These are phyloP conservation scores for Biston stratarius DNA, from an alignment of 2,888 invertebrate species.

Conservation along the genomic window DNA sequence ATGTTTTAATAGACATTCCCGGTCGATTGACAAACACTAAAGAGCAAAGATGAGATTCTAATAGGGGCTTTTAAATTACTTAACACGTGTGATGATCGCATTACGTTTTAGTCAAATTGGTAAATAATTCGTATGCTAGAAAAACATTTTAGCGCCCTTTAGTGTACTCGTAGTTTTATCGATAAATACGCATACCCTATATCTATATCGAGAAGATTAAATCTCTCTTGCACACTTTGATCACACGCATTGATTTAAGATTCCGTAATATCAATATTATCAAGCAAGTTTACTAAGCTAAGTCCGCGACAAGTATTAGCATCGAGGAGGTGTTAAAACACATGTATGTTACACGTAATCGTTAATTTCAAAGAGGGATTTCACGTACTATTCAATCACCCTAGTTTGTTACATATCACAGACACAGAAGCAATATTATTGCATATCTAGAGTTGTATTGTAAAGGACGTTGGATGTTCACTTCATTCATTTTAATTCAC, in stretches of 20 bases:
- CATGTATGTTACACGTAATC: constrained; percentile 40
- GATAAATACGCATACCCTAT: constrained; percentile 30
- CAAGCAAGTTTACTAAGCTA: constrained; percentile 44
- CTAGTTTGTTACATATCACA: constrained; percentile 34
- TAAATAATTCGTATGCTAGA: constrained; percentile 14
- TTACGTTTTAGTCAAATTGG: constrained; percentile 7
- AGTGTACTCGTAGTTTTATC: constrained; percentile 21
- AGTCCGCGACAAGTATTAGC: constrained; percentile 41
- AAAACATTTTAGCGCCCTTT: constrained; percentile 28
- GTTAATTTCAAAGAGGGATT: constrained; percentile 46
- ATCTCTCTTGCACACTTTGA: constrained; percentile 34
- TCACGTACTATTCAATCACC: constrained; percentile 39
- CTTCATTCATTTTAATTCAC: background rate
- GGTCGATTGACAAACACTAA: constrained; percentile 32
- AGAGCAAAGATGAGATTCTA: constrained; percentile 42
- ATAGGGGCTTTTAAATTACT: background rate
- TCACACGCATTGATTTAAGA: constrained; percentile 35
- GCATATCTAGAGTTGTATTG: constrained; percentile 8
- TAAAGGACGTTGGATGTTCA: background rate
- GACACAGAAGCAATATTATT: constrained; percentile 33
- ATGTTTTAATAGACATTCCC: background rate
- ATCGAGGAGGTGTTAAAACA: constrained; percentile 44
- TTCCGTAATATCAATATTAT: constrained; percentile 47
- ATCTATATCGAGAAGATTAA: constrained; percentile 37
- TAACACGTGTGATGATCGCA: background rate